These are phyloP conservation scores for Yponomeuta cagnagella DNA, from an alignment of 2,888 invertebrate genomes.

Conservation along the genomic window DNA sequence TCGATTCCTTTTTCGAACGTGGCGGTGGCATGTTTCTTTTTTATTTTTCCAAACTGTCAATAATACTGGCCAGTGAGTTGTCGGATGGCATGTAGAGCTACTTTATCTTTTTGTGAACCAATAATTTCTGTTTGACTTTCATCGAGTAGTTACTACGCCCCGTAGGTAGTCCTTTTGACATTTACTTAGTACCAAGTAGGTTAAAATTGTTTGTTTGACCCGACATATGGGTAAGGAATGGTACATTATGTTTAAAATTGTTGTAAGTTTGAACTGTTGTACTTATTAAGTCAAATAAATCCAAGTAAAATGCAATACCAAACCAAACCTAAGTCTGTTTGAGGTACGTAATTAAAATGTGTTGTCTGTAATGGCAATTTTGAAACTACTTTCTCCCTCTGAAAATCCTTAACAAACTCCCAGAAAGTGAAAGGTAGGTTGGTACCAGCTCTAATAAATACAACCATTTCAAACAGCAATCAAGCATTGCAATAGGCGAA, in stretches of 20 bases:
- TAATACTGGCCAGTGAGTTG: neutral
- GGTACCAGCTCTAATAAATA: neutral
- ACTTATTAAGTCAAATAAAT: too few relatives aligned
- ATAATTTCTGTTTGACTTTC: neutral
- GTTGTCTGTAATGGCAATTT: too few relatives aligned
- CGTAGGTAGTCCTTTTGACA: neutral
- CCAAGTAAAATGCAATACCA: too few relatives aligned
- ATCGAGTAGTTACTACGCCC: neutral
- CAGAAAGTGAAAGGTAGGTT: too few relatives aligned
- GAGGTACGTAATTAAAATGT: too few relatives aligned
- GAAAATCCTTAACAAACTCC: too few relatives aligned
- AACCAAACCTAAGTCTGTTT: too few relatives aligned
- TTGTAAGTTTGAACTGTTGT: too few relatives aligned
- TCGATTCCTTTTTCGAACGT: neutral
- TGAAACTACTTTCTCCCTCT: too few relatives aligned
- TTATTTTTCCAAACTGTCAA: neutral
- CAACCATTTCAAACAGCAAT: neutral
- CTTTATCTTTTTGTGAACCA: neutral
- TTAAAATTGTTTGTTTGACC: neutral
- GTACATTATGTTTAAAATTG: too few relatives aligned
- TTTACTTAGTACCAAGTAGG: neutral
- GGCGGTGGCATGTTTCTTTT: slow-evolving; percentile 14
- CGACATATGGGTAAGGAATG: too few relatives aligned
- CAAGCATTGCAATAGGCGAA: neutral
- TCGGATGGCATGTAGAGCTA: neutral